Percentiles rank a stretch among this genome's conserved stretches.
phyloP scores from a whole-genome alignment of 1,140 invertebrate species.

The Drosophila nasuta region DNA sequence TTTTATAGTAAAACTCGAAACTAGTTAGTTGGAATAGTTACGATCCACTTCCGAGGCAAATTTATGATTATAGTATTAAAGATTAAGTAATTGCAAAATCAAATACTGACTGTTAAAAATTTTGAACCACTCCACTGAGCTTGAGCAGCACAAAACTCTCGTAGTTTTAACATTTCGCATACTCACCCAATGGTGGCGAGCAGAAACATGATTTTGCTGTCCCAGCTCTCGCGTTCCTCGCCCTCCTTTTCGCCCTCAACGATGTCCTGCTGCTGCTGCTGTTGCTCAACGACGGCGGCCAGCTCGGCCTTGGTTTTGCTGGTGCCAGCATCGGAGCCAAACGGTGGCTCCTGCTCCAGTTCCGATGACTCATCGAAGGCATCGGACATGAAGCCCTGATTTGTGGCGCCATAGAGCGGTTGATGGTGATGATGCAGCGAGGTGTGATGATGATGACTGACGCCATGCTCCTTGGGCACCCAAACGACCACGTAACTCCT shows the following conservation, averaged over 20 bases:
- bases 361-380: constrained; percentile 90
- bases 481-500: constrained; percentile 91
- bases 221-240: constrained; percentile 95
- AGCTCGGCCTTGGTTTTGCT: constrained; percentile 85
- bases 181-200: constrained; percentile 92
- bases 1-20: too few species aligned
- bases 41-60: too few species aligned
- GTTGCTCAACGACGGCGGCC: constrained; percentile 85
- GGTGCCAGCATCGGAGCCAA: constrained; percentile 79
- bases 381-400: constrained; percentile 91
- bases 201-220: constrained; percentile 96
- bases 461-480: constrained; percentile 90
- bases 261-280: constrained; percentile 88
- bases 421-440: constrained; percentile 84
- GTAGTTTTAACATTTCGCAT: background rate
- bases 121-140: background rate
- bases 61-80: too few species aligned
- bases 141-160: too few species aligned
- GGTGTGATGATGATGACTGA: constrained; percentile 72
- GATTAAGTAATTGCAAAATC: too few species aligned
- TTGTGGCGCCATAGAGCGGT: constrained; percentile 92
- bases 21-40: too few species aligned
- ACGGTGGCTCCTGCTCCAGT: constrained; percentile 80
- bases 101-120: too few species aligned
- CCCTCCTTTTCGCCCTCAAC: constrained; percentile 91